phyloP scores from a whole-genome alignment of 2,113 vertebrate genomes.

The Hydropotes inermis region DNA sequence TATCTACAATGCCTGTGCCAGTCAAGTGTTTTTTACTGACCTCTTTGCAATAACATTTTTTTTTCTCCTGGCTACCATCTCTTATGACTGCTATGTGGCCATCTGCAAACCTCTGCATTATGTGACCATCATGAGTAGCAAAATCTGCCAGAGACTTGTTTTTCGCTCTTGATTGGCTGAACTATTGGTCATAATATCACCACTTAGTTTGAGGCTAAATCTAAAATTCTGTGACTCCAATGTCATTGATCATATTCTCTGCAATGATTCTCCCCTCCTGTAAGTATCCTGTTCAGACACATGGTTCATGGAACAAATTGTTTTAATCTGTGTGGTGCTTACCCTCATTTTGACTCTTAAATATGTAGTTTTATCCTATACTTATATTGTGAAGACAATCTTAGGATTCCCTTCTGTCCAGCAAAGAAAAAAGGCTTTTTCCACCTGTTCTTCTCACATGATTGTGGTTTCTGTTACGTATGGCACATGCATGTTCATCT shows the following conservation, averaged over 20 bases:
- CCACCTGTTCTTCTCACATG: not conserved
- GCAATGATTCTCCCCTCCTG: not conserved
- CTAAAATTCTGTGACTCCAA: not conserved
- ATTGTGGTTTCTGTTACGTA: not conserved
- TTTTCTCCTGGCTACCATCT: conserved; percentile 43
- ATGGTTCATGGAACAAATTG: not conserved
- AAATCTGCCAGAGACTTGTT: not conserved
- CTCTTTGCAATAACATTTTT: not conserved
- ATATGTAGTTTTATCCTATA: not conserved
- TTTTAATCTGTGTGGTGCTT: not conserved
- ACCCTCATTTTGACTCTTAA: not conserved
- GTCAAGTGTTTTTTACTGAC: not conserved
- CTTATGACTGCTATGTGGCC: not conserved
- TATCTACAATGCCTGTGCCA: not conserved
- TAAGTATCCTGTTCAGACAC: not conserved
- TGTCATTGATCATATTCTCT: not conserved
- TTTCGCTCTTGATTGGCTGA: not conserved
- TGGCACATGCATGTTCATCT: conserved; percentile 27
- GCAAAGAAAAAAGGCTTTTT: not conserved
- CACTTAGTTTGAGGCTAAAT: not conserved
- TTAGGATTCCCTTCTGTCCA: not conserved
- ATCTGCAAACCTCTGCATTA: not conserved
- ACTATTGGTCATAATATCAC: not conserved
- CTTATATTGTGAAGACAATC: not conserved
- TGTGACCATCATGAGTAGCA: not conserved